These are phyloP conservation scores for Balanococcus diminutus DNA, from an alignment of 2,888 invertebrate genomes.

Conservation along the genomic window DNA sequence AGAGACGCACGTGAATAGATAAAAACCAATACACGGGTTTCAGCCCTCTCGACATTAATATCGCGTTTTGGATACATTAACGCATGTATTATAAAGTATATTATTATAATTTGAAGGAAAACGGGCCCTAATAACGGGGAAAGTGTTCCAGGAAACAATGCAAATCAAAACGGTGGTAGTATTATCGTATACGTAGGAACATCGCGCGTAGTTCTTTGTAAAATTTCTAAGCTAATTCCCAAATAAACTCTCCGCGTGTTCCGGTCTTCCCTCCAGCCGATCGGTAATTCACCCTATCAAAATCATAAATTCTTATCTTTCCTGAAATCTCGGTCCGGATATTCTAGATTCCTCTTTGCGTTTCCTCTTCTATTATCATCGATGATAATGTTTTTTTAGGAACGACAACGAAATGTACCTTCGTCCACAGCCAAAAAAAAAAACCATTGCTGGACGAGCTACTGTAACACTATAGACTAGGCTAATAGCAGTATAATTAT, in stretches of 20 bases:
- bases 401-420: background rate
- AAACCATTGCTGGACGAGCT: no score
- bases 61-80: slow-evolving; percentile 38
- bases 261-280: slow-evolving; percentile 45
- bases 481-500: no score
- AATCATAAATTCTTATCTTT: slow-evolving; percentile 55
- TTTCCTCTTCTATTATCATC: slow-evolving; percentile 50
- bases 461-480: no score
- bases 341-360: slow-evolving; percentile 52
- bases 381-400: background rate
- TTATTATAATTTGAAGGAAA: slow-evolving; percentile 41
- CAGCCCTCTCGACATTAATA: background rate
- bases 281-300: slow-evolving; percentile 48
- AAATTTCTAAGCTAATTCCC: background rate
- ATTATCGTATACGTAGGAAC: background rate
- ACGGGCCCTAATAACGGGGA: slow-evolving; percentile 48
- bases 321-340: slow-evolving; percentile 55
- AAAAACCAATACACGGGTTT: background rate
- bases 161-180: slow-evolving; percentile 53
- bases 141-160: slow-evolving; percentile 54
- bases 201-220: slow-evolving; percentile 31
- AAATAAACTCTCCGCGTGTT: slow-evolving; percentile 42
- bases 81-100: slow-evolving; percentile 29
- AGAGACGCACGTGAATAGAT: background rate
- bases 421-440: background rate